Percentiles rank a stretch among this genome's conserved stretches.
These are phyloP conservation scores for Amblyjoppa proteus DNA, from an alignment of 2,888 invertebrate genomes.

Conservation along the genomic window DNA sequence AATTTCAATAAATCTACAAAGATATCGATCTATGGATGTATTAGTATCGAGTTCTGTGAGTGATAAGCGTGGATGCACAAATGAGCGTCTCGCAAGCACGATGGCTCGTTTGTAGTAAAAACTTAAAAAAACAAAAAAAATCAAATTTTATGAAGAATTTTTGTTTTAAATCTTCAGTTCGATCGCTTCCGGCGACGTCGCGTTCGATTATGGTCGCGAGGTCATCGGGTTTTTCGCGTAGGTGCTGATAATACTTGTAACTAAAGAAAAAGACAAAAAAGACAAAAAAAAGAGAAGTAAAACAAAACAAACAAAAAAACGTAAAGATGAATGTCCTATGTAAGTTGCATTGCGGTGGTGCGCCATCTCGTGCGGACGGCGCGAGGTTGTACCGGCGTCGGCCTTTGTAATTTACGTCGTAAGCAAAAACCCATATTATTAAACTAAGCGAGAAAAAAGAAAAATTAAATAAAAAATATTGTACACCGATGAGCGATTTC, in stretches of 20 bases:
- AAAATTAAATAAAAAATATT: constrained; percentile 15
- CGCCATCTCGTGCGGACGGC: constrained; percentile 30
- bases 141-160: not conserved
- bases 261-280: not conserved
- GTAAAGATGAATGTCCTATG: constrained; percentile 59
- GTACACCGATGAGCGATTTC: constrained; percentile 36
- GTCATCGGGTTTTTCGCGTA: constrained; percentile 64
- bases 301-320: not conserved
- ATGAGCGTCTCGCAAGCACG: not conserved
- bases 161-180: constrained; percentile 30
- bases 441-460: constrained; percentile 23
- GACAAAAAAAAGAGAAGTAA: constrained; percentile 15
- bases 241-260: constrained; percentile 54
- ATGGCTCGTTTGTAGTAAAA: constrained; percentile 24
- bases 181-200: constrained; percentile 59
- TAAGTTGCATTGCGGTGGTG: constrained; percentile 37
- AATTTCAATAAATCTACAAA: not conserved
- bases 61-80: not conserved
- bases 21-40: not conserved
- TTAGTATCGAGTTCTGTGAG: not conserved
- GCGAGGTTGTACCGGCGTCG: constrained; percentile 55
- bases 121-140: not conserved
- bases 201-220: constrained; percentile 25
- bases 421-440: constrained; percentile 46
- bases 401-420: constrained; percentile 62